Evolutionary conservation across 2,113 vertebrate genomes (phyloP), one percentile per base, ranked within the genome.

Genomic region (Andinoacara biseriatus): DNA sequence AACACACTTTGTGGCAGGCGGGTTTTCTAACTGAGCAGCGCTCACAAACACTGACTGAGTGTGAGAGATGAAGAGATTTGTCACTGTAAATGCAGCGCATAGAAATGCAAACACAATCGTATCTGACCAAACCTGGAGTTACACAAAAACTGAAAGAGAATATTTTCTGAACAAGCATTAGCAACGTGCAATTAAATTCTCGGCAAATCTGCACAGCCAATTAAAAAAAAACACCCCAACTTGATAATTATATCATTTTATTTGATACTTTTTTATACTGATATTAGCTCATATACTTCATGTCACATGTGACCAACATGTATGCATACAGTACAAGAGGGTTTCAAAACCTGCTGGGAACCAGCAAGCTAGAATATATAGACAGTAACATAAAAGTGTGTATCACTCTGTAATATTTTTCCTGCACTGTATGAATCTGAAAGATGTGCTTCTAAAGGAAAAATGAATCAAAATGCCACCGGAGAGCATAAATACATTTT

Each of bases 381-480:
- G n/a, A 29, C n/a, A 63, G 2, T 14, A 22, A 0, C 22, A 62
- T 29, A 31, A 2, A 33, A 58, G n/a, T 35, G 8, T 26, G 6
- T 56, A 46, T 29, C 35, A 24, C 33, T 18, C 3, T 5, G 18
- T 0, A n/a, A 74, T 67, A 61, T 86, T 58, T 56, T 26, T 14
- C 5, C 38, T 18, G 38, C 2, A 40, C n/a, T 59, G 29, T n/a
- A 1, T 20, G 31, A 52, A 77, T 56, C 29, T 38, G 20, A 80
- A 58, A 13, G 22, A 26, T 31, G 63, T 24, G 74, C 29, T 62
- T 59, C n/a, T 74, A 49, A 80, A 80, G 54, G 18, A 58, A 81
- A 54, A 60, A 46, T 38, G 22, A 58, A n/a, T 2, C 26, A 24
- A 77, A 80, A 86, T 74, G 40, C 83, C 80, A 79, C 56, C 5